Percentiles rank a stretch among this genome's conserved stretches.
These are phyloP conservation scores for Tubulanus polymorphus DNA, from an alignment of 2,888 invertebrate species.

Conservation along the genomic window DNA sequence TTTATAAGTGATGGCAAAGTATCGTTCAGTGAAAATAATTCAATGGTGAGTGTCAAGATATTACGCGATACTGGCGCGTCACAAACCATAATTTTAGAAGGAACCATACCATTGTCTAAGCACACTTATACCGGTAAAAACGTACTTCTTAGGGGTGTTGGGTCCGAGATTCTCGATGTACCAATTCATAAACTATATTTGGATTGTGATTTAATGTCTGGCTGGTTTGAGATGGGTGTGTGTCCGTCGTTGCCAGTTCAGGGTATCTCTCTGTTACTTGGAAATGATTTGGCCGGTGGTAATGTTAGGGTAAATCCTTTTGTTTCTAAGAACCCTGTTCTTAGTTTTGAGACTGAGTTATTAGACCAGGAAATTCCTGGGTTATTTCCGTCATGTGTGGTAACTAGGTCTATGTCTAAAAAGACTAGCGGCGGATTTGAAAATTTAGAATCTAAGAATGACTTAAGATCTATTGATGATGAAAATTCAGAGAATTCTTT, in stretches of 20 bases:
- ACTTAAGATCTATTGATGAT: too few species aligned
- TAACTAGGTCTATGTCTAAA: background rate
- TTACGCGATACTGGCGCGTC: slow-evolving; percentile 20
- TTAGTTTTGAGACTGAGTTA: background rate
- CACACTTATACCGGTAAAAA: slow-evolving; percentile 10
- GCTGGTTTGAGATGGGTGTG: slow-evolving; percentile 16
- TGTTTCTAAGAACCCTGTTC: background rate
- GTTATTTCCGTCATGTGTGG: background rate
- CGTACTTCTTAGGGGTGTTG: slow-evolving; percentile 18
- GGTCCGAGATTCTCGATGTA: slow-evolving; percentile 16
- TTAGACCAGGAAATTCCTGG: background rate
- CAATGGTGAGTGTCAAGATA: too few species aligned
- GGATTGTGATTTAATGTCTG: slow-evolving; percentile 13
- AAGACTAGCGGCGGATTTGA: too few species aligned
- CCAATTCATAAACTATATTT: slow-evolving; percentile 15
- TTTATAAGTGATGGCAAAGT: too few species aligned
- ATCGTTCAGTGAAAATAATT: too few species aligned
- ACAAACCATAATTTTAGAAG: slow-evolving; percentile 19
- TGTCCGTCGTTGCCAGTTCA: slow-evolving; percentile 13
- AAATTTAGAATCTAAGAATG: too few species aligned
- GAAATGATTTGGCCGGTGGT: slow-evolving; percentile 16
- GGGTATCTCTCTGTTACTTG: slow-evolving; percentile 17
- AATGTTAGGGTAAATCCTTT: slow-evolving; percentile 5
- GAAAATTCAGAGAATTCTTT: too few species aligned
- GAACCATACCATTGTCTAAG: slow-evolving; percentile 14